Evolutionary conservation across 1,140 invertebrate genomes (phyloP).

Genomic region (Zaprionus tsacasi): DNA sequence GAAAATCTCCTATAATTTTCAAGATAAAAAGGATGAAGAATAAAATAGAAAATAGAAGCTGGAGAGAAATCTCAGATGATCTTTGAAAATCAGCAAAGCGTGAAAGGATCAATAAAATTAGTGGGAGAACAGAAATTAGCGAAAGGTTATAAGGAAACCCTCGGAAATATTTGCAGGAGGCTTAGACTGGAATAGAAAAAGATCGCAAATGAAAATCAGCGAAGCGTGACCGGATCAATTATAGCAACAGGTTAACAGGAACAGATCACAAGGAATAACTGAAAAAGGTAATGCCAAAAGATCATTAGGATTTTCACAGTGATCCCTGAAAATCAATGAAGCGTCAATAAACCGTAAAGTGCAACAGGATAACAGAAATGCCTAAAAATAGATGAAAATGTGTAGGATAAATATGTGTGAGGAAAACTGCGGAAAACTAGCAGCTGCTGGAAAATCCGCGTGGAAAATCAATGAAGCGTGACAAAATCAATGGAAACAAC

Average conservation of each 20-base stretch:
- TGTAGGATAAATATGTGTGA: neutral
- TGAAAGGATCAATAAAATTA: too few relatives aligned
- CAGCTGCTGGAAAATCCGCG: neutral
- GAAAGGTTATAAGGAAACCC: too few relatives aligned
- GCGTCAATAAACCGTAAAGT: neutral
- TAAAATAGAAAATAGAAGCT: too few relatives aligned
- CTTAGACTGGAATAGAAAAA: neutral
- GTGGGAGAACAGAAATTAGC: too few relatives aligned
- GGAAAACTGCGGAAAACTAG: neutral
- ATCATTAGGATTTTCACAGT: neutral
- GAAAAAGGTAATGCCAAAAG: neutral
- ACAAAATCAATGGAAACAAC: neutral
- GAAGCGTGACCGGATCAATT: conserved; percentile 35
- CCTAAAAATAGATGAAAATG: neutral
- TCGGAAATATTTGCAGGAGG: too few relatives aligned
- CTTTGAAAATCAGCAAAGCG: too few relatives aligned
- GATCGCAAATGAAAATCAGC: conserved; percentile 34
- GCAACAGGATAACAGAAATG: neutral
- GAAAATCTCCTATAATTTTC: neutral
- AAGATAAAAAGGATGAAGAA: neutral
- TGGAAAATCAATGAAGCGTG: conserved; percentile 25
- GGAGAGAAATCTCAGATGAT: too few relatives aligned
- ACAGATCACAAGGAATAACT: neutral
- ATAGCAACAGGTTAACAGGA: conserved; percentile 44
- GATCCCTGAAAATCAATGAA: conserved; percentile 5